Base-by-base conservation (phyloP, 2,797 vertebrate genomes). In the Manis pentadactyla region DNA sequence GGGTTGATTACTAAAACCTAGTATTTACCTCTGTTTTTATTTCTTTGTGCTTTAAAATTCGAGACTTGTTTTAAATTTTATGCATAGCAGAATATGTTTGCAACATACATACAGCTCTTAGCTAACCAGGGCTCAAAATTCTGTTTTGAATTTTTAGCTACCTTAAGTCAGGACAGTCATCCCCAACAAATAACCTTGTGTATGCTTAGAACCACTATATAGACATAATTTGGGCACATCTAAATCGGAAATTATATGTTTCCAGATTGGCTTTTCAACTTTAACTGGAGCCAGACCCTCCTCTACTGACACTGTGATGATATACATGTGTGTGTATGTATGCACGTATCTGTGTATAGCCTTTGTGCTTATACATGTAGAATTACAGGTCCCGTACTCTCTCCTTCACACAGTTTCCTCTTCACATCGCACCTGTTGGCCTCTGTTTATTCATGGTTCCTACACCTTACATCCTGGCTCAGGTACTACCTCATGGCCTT, bases 31-130 rank as follows among this genome's bases (percentile, higher is more conserved):
- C 27, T 49, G 0, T 27, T 82, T 42, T 79, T 34, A 12, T 29
- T 77, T 66, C 21, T 90, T 75, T 66, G 34, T 79, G 42, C 86
- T 93, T 96, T 53, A 93, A 85, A 75, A 69, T 63, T 83, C 61
- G 34, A 64, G n/a, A 57, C 79, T 77, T 0, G 11, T 53, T 90
- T 92, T 51, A 39, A 73, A 79, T 14, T 84, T 69, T 18, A 53
- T 46, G n/a, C 19, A n/a, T 59, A 68, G n/a, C 29, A 51, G 27
- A 37, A 53, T 86, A 77, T 31, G 18, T 88, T 93, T 86, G 17
- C n/a, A 31, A 0, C 15, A 1, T 90, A 25, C 31, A 7, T 21
- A 23, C 66, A 78, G 46, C 25, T 84, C 27, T 63, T 59, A 74
- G 37, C 73, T 94, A 68, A 68, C 21, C 29, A 68, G 55, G 68